Evolutionary conservation across 2,797 vertebrate genomes (phyloP).

Genomic region (Eremophila alpestris): DNA sequence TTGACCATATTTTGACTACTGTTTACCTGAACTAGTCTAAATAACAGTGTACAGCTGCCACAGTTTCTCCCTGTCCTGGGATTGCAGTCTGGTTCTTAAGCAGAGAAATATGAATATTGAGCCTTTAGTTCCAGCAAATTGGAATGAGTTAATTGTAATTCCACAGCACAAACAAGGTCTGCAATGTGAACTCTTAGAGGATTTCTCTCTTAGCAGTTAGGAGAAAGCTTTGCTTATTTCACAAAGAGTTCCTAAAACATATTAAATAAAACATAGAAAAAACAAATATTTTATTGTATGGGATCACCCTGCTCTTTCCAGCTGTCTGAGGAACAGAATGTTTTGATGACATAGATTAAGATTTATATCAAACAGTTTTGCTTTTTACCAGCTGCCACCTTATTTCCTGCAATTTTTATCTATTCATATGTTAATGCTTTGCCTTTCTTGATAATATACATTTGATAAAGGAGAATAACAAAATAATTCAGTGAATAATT

Average conservation of each 20-base stretch:
- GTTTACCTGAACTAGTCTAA: not conserved
- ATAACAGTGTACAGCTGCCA: not conserved
- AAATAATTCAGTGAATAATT: not conserved
- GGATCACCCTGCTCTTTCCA: constrained; percentile 43
- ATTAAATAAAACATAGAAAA: constrained; percentile 54
- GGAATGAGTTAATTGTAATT: not conserved
- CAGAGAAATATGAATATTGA: not conserved
- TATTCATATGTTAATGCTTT: constrained; percentile 19
- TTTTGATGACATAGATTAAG: constrained; percentile 56
- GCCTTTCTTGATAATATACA: not conserved
- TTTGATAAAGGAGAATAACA: not conserved
- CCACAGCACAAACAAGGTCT: not conserved
- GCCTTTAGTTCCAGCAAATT: not conserved
- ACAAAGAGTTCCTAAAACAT: constrained; percentile 32
- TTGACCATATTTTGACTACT: not conserved
- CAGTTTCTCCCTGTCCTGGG: not conserved
- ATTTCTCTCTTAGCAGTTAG: not conserved
- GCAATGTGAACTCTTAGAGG: not conserved
- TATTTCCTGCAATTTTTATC: constrained; percentile 56
- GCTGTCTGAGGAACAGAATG: constrained; percentile 25
- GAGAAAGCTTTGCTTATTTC: constrained; percentile 4
- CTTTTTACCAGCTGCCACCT: constrained; percentile 42
- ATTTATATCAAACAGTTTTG: constrained; percentile 47
- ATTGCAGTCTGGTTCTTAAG: not conserved
- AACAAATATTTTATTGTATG: constrained; percentile 52